Base-by-base conservation (phyloP, 2,113 vertebrate species). In the Herpetotheres cachinnans region DNA sequence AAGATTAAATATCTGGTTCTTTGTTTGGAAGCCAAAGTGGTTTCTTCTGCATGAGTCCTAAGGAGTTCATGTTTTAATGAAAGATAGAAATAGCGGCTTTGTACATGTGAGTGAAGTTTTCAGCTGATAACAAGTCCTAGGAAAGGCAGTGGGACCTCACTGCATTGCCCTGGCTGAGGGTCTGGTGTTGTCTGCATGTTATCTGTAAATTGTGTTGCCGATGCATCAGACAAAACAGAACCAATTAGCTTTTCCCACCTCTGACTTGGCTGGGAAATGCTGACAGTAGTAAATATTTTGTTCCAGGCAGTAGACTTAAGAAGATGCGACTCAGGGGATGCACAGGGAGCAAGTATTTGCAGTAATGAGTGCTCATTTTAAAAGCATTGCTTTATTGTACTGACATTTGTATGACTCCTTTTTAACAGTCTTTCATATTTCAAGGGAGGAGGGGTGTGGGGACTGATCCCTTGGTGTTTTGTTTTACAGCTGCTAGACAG, bases 351-450 rank as follows among this genome's bases (percentile, higher is more conserved):
- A 55, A 95, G 62, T 55, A 88, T 86, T 89, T 90, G 70, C 66
- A 59, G 67, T 94, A 95, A 90, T 62, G 54, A 96, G 74, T n/a
- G 38, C 74, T 94, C 26, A 17, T 85, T 89, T 95, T 54, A 42
- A 82, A 91, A 95, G 56, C 6, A 0, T 49, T 67, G 40, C 36
- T 40, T 73, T 79, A 70, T 70, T 82, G 65, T 46, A 29, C 84
- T 88, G 91, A 83, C 86, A 46, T 88, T 74, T 71, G 46, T 88
- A 13, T 66, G 82, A 62, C 76, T 88, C 34, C 32, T 81, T 90
- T 93, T 70, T 63, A 88, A 55, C n/a, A 65, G 67, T 10, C 40
- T 65, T 89, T 22, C 7, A 2, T 62, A 16, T 66, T 88, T 80
- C 55, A 40, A 2, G 54, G 20, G 4, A 6, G 17, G 5, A 40